These are phyloP conservation scores for Macrocentrus cingulum DNA, from an alignment of 1,140 invertebrate genomes.

Conservation along the genomic window DNA sequence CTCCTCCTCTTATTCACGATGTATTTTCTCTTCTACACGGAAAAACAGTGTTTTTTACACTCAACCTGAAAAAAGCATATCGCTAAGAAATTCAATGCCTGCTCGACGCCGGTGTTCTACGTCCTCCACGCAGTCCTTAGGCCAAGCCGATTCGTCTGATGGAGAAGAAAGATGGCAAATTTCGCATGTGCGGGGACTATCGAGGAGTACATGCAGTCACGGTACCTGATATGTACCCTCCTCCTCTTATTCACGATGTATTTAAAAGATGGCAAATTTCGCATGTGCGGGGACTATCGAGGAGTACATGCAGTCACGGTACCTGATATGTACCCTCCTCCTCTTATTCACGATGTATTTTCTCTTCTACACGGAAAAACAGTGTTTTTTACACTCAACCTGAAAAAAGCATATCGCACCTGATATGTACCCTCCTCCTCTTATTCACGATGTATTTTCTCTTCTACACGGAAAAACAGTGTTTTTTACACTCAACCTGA, in stretches of 20 bases:
- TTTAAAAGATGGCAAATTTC: too few species aligned
- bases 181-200: conserved; percentile 46
- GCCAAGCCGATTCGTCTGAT: conserved; percentile 33
- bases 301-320: conserved; percentile 44
- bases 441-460: too few species aligned
- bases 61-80: conserved; percentile 53
- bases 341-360: too few species aligned
- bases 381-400: conserved; percentile 49
- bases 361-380: conserved; percentile 35
- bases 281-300: conserved; percentile 46
- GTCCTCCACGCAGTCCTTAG: conserved; percentile 47
- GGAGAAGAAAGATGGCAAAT: conserved; percentile 40
- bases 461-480: conserved; percentile 35
- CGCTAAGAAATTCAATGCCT: too few species aligned
- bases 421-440: too few species aligned
- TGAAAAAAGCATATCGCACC: conserved; percentile 50
- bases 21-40: conserved; percentile 38
- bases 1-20: conserved; percentile 38
- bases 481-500: conserved; percentile 50
- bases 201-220: conserved; percentile 44
- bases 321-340: too few species aligned
- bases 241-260: conserved; percentile 38
- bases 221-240: conserved; percentile 37
- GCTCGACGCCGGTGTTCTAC: conserved; percentile 29
- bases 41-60: conserved; percentile 39